These are phyloP conservation scores for Diloba caeruleocephala DNA, from an alignment of 2,888 invertebrate species.

Conservation along the genomic window DNA sequence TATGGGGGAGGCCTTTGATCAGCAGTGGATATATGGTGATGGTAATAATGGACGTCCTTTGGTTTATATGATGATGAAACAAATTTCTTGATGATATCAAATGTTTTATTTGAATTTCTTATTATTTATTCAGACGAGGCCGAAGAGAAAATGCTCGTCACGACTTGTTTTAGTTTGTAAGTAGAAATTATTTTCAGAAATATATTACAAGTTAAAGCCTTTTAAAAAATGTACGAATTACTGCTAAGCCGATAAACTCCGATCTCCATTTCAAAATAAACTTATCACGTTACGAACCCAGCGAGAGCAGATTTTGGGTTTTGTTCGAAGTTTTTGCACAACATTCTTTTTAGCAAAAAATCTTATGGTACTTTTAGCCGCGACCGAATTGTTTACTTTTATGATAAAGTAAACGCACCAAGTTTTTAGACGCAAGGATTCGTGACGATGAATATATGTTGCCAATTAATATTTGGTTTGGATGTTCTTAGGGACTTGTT, in stretches of 20 bases:
- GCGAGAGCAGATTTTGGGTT: conserved; percentile 76
- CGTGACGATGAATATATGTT: conserved; percentile 62
- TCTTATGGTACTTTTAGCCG: conserved; percentile 63
- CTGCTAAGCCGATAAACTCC: conserved; percentile 67
- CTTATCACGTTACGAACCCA: conserved; percentile 81
- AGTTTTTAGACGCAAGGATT: conserved; percentile 58
- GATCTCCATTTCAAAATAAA: conserved; percentile 84
- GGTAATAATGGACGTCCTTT: no score
- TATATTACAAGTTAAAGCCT: neutral
- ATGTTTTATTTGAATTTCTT: no score
- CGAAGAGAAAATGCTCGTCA: no score
- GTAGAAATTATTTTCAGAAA: neutral
- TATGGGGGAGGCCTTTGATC: no score
- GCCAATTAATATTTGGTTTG: conserved; percentile 32
- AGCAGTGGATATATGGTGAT: no score
- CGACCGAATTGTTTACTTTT: conserved; percentile 80
- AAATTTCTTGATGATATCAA: no score
- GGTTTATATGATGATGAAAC: no score
- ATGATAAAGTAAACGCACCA: conserved; percentile 75
- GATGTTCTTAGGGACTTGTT: neutral
- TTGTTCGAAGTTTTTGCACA: conserved; percentile 80
- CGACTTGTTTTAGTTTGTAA: no score
- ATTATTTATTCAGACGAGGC: no score
- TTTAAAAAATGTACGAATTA: conserved; percentile 2
- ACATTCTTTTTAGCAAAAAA: conserved; percentile 76